Evolutionary conservation across 2,113 vertebrate species (phyloP), one percentile per base, ranked within the genome.

Genomic region (Hydrolagus affinis): DNA sequence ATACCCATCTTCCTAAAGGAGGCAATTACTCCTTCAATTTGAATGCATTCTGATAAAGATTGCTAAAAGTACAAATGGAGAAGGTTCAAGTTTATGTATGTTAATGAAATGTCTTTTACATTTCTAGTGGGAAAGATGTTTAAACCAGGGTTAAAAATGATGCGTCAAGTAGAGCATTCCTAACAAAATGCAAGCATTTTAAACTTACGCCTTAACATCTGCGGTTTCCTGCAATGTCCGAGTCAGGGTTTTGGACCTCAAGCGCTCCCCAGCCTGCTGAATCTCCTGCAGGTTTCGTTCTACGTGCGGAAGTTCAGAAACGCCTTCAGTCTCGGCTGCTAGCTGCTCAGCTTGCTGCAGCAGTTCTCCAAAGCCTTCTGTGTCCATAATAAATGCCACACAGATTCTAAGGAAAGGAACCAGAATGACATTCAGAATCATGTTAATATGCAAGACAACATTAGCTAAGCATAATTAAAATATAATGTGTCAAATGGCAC

Each of bases 321-420:
- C 96, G 0, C 97, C 97, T 86, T 98, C 97, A 0, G 97, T 99
- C 91, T 99, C 98, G 0, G 97, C 98, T 15, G 97, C 97, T 15
- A 99, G 95, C 92, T 98, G 97, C 83, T 99, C 97, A 2, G 98
- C 98, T 88, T 99, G 98, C 93, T 99, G 97, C 87, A 99, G 93
- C 30, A 99, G 95, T 88, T 99, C 98, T 19, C 95, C 97, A 83
- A 99, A 99, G 0, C 97, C 97, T 86, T 99, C 98, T 0, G 93
- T 91, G 85, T 99, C 98, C 97, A 99, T 99, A 69, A 70, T 87
- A 10, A 23, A 71, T 1, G 70, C 60, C 19, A 8, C 12, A 64
- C 86, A 86, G 89, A 73, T 69, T 73, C 87, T 86, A 0, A 28
- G 86, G 8, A 32, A 85, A 62, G 11, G 66, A 86, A 44, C 30